Base-by-base conservation (phyloP, 2,797 vertebrate species). In the Peromyscus attwateri region DNA sequence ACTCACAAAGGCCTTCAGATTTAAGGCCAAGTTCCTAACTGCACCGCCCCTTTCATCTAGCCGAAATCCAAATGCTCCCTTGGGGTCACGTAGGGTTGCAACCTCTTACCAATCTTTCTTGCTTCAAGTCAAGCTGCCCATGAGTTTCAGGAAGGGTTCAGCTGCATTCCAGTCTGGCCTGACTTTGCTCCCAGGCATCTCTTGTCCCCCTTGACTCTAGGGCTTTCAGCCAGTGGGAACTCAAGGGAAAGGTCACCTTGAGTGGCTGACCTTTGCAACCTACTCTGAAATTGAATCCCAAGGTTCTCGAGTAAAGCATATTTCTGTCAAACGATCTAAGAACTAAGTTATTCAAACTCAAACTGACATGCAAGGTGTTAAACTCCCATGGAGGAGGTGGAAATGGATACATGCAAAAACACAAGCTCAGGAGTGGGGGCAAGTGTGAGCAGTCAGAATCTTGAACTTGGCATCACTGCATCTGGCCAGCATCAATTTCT, bases 1-100 rank as follows among this genome's bases (percentile, higher is more conserved):
- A 52, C 87, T 95, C 96, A 89, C 77, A 62, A 93, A 90, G 79
- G 83, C 93, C 73, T 88, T 95, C 95, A 98, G 95, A 97, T 94
- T 93, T 62, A 96, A 97, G 95, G 95, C 95, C 95, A 97, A 96
- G 97, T 96, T 82, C 73, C 57, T 83, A 40, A 73, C 81, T 60
- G 91, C 68, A 52, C 29, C 0, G 23, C 76, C 92, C 85, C 92
- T 97, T 97, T 97, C 95, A 92, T 97, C 87, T n/a, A 34, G 37
- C 79, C 68, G 94, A 89, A 84, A 91, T 46, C 84, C 84, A 93
- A 62, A 80, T 2, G 71, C 40, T 92, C 76, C 62, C 94, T 80
- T 66, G 0, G 80, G 83, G 93, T 93, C 96, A 77, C 14, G 0
- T 2, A 8, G 62, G 81, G 87, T 87, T 92, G 70, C 2, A 37